Evolutionary conservation across 2,113 vertebrate species (phyloP), one percentile per base, ranked within the genome.

Genomic region (Symphodus melops): DNA sequence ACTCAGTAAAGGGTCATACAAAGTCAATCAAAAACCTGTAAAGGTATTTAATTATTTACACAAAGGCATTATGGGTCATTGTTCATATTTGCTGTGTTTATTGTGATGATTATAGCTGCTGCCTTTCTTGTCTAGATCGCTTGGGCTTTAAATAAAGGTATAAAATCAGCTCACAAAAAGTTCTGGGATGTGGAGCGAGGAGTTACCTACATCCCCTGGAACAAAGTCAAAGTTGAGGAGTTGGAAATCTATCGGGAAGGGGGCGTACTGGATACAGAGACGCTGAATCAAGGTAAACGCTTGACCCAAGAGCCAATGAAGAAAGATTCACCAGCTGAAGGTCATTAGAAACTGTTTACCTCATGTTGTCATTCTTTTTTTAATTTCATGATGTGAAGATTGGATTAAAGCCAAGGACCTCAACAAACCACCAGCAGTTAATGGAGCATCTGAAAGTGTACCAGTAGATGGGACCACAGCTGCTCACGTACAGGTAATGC

Each of bases 141-240:
- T 0, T 99, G 98, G 97, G 98, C 98, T 84, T 95, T 99, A 88
- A 99, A 98, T 92, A 99, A 98, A 95, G 98, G 97, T 91, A 96
- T 99, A 90, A 98, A 97, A 82, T 72, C 96, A 17, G 95, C 97
- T 25, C 96, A 96, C 88, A 99, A 99, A 79, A 97, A 98, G 93
- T 98, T 96, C 82, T 99, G 98, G 98, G 97, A 99, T 84, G 96
- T 97, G 25, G 98, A 99, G 56, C 90, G 96, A 73, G 98, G 98
- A 33, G 97, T 98, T 76, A 98, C 97, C 59, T 99, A 98, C 76
- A 93, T 99, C 85, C 98, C 98, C 0, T 99, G 98, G 97, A 95
- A 89, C 86, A 99, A 98, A 94, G 96, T 97, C 57, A 99, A 97
- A 86, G 90, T 94, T 20, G 95, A 97, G 55, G 96, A 98, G 71